Percentiles rank a stretch among this genome's conserved stretches.
Conservation (phyloP, 2,113 vertebrate genomes). For the Phalacrocorax carbo region DNA sequence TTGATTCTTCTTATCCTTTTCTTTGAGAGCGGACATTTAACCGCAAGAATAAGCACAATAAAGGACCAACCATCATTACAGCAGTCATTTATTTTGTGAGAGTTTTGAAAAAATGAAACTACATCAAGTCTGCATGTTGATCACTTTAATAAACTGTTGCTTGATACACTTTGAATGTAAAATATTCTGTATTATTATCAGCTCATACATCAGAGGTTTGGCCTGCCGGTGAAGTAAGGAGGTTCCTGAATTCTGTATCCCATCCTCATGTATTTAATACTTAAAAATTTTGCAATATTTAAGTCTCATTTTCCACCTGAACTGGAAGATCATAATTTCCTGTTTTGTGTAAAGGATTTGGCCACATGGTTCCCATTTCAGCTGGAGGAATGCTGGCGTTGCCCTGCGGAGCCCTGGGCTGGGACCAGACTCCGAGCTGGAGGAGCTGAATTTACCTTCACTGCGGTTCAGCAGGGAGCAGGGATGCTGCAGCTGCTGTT, state of each 20-base stretch:
- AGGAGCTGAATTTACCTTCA: not conserved
- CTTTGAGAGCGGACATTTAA: not conserved
- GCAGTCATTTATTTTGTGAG: not conserved
- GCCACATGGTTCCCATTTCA: not conserved
- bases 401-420: accelerated
- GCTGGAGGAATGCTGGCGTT: not conserved
- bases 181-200: not conserved
- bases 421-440: accelerated
- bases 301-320: not conserved
- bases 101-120: not conserved
- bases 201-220: not conserved
- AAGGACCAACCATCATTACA: not conserved
- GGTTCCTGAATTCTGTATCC: not conserved
- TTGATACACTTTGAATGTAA: not conserved
- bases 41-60: not conserved
- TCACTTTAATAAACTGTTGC: slow-evolving; percentile 4
- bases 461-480: not conserved
- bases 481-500: not conserved
- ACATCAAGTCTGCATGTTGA: not conserved
- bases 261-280: not conserved
- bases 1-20: not conserved
- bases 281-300: not conserved
- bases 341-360: not conserved
- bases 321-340: not conserved
- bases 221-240: not conserved